These are phyloP conservation scores for Phymatocera aterrima DNA, from an alignment of 2,888 invertebrate species.

Conservation along the genomic window DNA sequence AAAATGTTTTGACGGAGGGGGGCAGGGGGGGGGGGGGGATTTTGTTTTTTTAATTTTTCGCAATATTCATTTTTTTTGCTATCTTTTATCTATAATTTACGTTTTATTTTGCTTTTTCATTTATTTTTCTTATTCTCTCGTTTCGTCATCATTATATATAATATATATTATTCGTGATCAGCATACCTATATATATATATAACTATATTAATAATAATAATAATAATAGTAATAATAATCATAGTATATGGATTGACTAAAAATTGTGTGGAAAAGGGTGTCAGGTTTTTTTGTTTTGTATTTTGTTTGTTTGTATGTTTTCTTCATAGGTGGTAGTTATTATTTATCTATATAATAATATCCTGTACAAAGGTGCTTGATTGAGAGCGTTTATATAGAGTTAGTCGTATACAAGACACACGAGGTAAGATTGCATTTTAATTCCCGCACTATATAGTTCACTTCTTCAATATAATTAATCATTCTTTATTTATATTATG, in stretches of 20 bases:
- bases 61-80: neutral
- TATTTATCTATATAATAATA: conserved; percentile 60
- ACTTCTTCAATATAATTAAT: too few species aligned
- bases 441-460: conserved; percentile 57
- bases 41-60: conserved; percentile 15
- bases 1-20: conserved; percentile 57
- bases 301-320: conserved; percentile 52
- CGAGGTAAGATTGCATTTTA: conserved; percentile 67
- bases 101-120: neutral
- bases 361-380: conserved; percentile 73
- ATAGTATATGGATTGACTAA: conserved; percentile 65
- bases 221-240: too few species aligned
- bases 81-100: neutral
- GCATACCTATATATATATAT: neutral
- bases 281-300: conserved; percentile 44
- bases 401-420: conserved; percentile 72
- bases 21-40: too few species aligned
- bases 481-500: neutral
- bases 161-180: conserved; percentile 11
- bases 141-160: neutral
- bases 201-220: neutral
- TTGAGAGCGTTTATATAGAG: conserved; percentile 67
- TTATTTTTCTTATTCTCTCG: neutral
- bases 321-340: conserved; percentile 47
- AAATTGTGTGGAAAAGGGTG: conserved; percentile 70